These are phyloP conservation scores for Caenorhabditis panamensis DNA, from an alignment of 2,888 invertebrate species.

Conservation along the genomic window DNA sequence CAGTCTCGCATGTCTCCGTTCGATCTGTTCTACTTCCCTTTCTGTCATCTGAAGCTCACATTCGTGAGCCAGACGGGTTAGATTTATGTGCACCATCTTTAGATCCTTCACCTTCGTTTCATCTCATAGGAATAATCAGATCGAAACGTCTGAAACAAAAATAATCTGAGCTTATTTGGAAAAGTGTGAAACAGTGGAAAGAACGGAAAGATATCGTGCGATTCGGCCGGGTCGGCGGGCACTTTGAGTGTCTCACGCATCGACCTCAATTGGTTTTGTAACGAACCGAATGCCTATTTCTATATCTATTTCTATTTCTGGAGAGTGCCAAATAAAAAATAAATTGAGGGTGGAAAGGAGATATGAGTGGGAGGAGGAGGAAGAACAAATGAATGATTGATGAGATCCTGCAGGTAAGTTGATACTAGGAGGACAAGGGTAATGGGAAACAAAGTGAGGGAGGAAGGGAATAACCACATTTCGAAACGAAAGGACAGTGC, in stretches of 20 bases:
- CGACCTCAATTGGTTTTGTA: constrained; percentile 48
- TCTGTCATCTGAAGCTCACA: constrained; percentile 61
- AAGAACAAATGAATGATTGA: constrained; percentile 17
- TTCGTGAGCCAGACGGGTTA: constrained; percentile 53
- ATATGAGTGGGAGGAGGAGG: background rate
- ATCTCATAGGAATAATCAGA: constrained; percentile 2
- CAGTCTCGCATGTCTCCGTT: constrained; percentile 50
- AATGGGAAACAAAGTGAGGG: constrained; percentile 10
- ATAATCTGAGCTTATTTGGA: constrained; percentile 6
- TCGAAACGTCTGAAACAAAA: background rate
- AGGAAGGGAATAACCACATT: background rate
- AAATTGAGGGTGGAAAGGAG: constrained; percentile 4
- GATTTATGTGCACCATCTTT: constrained; percentile 55
- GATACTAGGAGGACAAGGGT: constrained; percentile 5
- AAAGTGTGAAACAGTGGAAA: constrained; percentile 4
- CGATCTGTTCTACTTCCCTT: constrained; percentile 46
- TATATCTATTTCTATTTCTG: too few relatives aligned
- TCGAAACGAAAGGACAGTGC: constrained; percentile 10
- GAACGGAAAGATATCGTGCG: constrained; percentile 18
- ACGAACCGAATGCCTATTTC: constrained; percentile 22
- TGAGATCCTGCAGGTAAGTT: constrained; percentile 19
- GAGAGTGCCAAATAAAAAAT: constrained; percentile 21
- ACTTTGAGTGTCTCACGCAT: constrained; percentile 60
- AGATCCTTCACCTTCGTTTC: constrained; percentile 16
- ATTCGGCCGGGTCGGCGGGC: background rate